Evolutionary conservation across 2,113 vertebrate genomes (phyloP).

Genomic region (Muscicapa adusta): DNA sequence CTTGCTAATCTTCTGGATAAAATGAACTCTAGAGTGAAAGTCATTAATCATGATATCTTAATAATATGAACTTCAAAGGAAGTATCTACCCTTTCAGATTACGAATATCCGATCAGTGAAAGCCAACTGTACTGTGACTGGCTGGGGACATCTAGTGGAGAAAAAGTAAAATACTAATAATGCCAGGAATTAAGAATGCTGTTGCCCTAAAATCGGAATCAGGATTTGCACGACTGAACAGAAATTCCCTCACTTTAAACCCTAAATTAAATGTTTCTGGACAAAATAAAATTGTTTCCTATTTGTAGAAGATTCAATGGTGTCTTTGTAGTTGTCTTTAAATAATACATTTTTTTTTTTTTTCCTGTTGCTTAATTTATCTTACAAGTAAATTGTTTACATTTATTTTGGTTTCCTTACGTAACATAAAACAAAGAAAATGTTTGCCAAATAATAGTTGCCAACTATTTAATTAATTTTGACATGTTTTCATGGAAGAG

Average conservation of each 20-base stretch:
- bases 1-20: constrained; percentile 61
- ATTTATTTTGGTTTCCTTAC: not conserved
- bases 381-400: not conserved
- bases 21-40: constrained; percentile 52
- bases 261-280: not conserved
- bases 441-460: not conserved
- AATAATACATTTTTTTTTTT: not conserved
- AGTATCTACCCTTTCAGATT: not conserved
- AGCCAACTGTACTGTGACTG: constrained; percentile 7
- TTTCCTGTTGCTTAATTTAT: not conserved
- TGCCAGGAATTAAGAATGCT: not conserved
- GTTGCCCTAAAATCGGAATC: not conserved
- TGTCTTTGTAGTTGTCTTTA: not conserved
- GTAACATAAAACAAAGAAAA: not conserved
- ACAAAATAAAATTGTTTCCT: not conserved
- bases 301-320: not conserved
- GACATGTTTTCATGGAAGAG: not conserved
- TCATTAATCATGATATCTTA: constrained; percentile 51
- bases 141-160: constrained; percentile 80
- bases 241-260: not conserved
- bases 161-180: constrained; percentile 8
- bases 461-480: not conserved
- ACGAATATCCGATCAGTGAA: not conserved
- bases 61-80: constrained; percentile 57
- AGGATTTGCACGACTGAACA: not conserved